Conservation (phyloP, 2,113 vertebrate genomes). For the Paramisgurnus dabryanus region DNA sequence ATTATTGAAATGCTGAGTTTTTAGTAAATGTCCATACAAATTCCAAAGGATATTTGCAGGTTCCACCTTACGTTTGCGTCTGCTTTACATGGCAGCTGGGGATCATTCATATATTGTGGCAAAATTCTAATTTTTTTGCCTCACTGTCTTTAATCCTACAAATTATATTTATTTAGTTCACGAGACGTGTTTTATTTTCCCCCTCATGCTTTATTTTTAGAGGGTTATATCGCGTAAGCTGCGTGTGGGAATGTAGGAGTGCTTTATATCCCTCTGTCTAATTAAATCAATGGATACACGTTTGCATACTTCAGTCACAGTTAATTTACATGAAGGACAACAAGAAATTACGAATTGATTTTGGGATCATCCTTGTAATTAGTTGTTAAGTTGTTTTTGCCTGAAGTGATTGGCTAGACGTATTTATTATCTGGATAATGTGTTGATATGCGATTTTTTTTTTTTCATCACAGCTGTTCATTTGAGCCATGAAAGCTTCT, state of each 20-base stretch:
- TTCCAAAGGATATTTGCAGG: conserved; percentile 44
- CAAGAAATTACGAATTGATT: neutral
- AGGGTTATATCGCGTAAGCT: conserved; percentile 23
- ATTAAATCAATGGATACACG: conserved; percentile 37
- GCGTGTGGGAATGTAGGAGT: conserved; percentile 27
- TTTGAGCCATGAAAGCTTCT: neutral
- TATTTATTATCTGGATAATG: neutral
- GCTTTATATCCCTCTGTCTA: conserved; percentile 40
- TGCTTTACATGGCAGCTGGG: neutral
- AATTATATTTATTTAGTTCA: conserved; percentile 26
- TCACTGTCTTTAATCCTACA: conserved; percentile 38
- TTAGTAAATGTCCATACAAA: conserved; percentile 35
- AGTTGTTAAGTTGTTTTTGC: neutral
- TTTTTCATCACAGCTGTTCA: neutral
- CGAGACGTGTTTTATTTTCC: neutral
- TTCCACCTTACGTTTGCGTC: conserved; percentile 33
- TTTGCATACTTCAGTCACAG: conserved; percentile 26
- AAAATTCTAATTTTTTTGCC: conserved; percentile 40
- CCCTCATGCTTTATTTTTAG: conserved; percentile 37
- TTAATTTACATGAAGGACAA: conserved; percentile 10
- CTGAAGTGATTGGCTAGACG: neutral
- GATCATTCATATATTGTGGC: conserved; percentile 34
- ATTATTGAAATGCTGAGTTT: conserved; percentile 9
- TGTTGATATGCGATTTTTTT: neutral
- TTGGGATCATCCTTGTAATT: neutral